Percentiles rank a stretch among this genome's conserved stretches.
phyloP scores from a whole-genome alignment of 1,140 invertebrate species.

The Zaprionus lachaisei region DNA sequence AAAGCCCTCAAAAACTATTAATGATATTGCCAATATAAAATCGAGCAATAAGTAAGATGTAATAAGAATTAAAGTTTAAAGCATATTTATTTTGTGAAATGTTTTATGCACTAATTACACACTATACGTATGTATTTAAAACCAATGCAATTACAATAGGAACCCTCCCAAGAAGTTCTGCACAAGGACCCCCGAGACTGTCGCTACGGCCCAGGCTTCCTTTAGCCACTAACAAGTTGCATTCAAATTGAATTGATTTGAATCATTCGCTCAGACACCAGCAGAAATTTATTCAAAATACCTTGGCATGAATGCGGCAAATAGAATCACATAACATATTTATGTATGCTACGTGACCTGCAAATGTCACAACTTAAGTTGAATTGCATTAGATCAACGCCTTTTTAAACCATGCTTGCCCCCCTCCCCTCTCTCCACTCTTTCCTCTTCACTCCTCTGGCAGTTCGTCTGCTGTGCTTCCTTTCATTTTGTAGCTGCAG shows the following conservation, averaged over 20 bases:
- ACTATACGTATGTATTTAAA: not conserved
- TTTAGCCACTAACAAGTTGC: not conserved
- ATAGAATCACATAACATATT: slow-evolving; percentile 27
- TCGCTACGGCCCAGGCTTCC: not conserved
- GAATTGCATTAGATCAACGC: slow-evolving; percentile 62
- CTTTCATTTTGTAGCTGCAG: slow-evolving; percentile 1
- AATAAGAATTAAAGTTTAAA: too few relatives aligned
- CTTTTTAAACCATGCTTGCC: slow-evolving; percentile 14
- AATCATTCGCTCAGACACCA: not conserved
- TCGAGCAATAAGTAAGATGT: not conserved
- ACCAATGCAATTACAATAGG: not conserved
- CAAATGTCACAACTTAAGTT: slow-evolving; percentile 38
- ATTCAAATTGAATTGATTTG: slow-evolving; percentile 16
- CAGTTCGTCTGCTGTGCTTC: slow-evolving; percentile 23
- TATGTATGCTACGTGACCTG: slow-evolving; percentile 36
- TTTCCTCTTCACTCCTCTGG: too few relatives aligned
- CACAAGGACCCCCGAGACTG: too few relatives aligned
- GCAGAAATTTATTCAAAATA: slow-evolving; percentile 2
- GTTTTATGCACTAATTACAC: not conserved
- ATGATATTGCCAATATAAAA: not conserved
- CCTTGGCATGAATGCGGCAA: slow-evolving; percentile 28
- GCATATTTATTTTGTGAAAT: too few relatives aligned
- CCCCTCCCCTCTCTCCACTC: not conserved
- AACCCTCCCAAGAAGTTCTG: too few relatives aligned
- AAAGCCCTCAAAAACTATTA: not conserved